Evolutionary conservation across 2,888 invertebrate genomes (phyloP).

Genomic region (Ophion slaviceki): DNA sequence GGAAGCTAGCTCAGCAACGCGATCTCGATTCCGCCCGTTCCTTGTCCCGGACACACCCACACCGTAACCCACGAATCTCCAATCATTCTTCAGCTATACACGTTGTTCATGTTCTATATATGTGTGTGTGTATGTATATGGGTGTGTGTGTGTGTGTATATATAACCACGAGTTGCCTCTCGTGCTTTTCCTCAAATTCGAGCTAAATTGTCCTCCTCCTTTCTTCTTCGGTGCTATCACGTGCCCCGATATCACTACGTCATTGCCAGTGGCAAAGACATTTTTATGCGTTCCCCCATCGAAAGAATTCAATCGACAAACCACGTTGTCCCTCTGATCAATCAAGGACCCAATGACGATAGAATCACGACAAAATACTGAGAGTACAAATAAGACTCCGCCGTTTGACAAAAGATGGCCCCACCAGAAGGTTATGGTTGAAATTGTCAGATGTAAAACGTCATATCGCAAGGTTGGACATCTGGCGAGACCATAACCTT

Average conservation of each 20-base stretch:
- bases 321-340: neutral
- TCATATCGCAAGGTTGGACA: too few relatives aligned
- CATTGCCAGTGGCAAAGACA: constrained; percentile 21
- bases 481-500: too few relatives aligned
- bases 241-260: constrained; percentile 8
- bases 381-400: too few relatives aligned
- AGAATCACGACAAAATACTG: too few relatives aligned
- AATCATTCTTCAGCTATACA: constrained; percentile 42
- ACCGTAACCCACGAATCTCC: constrained; percentile 79
- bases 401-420: too few relatives aligned
- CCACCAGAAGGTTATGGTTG: too few relatives aligned
- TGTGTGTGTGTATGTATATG: constrained; percentile 33
- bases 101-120: constrained; percentile 73
- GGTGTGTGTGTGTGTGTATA: constrained; percentile 8
- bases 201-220: constrained; percentile 5
- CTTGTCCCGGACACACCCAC: constrained; percentile 83
- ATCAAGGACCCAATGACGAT: too few relatives aligned
- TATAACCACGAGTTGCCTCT: constrained; percentile 1
- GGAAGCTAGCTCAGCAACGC: constrained; percentile 82
- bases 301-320: neutral
- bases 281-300: constrained; percentile 17
- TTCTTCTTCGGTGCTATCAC: constrained; percentile 12
- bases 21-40: constrained; percentile 83
- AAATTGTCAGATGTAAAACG: too few relatives aligned
- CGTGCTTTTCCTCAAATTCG: constrained; percentile 32